Percentiles rank a stretch among this genome's conserved stretches.
Evolutionary conservation across 2,113 vertebrate genomes (phyloP).

Genomic region (Dromaius novaehollandiae): DNA sequence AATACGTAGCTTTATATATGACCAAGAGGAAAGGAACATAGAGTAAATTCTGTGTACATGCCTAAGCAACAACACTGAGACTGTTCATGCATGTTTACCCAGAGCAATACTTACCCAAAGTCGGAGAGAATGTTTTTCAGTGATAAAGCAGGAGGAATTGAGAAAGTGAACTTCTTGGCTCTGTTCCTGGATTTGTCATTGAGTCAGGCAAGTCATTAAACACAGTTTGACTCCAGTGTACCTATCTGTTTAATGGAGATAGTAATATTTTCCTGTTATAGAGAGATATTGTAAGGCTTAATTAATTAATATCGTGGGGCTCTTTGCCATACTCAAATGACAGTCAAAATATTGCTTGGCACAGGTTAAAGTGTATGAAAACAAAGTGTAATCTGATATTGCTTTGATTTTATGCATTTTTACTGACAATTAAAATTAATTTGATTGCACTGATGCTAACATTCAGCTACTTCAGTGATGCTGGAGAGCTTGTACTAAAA

Average conservation of each 20-base stretch:
- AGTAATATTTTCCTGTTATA: constrained; percentile 9
- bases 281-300: constrained; percentile 30
- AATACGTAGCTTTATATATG: neutral
- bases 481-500: neutral
- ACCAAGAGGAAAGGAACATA: neutral
- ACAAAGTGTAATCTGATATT: constrained; percentile 10
- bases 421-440: neutral
- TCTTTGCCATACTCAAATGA: neutral
- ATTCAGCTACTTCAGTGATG: neutral
- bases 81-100: neutral
- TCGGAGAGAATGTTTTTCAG: constrained; percentile 1
- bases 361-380: constrained; percentile 1
- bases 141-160: constrained; percentile 50
- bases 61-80: neutral
- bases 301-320: constrained; percentile 37
- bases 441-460: constrained; percentile 1
- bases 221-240: constrained; percentile 28
- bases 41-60: neutral
- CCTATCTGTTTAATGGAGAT: constrained; percentile 57
- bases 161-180: constrained; percentile 45
- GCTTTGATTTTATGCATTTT: constrained; percentile 24
- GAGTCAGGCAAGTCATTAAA: constrained; percentile 34
- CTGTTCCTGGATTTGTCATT: constrained; percentile 40
- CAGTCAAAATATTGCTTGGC: constrained; percentile 36
- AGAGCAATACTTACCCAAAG: neutral